phyloP scores from a whole-genome alignment of 2,888 invertebrate species.

The Ctena decussata region DNA sequence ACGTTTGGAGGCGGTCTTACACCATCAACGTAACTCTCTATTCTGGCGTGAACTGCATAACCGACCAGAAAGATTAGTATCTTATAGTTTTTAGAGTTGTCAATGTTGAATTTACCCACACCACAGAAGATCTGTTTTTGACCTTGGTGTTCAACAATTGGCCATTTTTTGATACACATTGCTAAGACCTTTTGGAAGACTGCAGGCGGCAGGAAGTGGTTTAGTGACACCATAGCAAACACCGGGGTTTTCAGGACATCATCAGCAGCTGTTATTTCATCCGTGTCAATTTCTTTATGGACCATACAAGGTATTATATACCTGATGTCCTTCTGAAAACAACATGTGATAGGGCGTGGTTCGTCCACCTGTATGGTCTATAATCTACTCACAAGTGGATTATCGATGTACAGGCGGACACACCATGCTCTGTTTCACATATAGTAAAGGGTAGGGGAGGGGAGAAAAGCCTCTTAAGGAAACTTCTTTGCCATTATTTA shows the following conservation, averaged over 20 bases:
- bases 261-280: not conserved
- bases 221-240: conserved; percentile 31
- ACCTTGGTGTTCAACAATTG: not conserved
- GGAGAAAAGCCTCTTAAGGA: no score
- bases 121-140: not conserved
- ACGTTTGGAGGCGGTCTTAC: not conserved
- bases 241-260: conserved; percentile 33
- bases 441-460: no score
- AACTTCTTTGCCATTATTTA: no score
- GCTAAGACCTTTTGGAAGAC: conserved; percentile 54
- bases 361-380: no score
- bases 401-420: no score
- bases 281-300: not conserved
- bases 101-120: not conserved
- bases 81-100: not conserved
- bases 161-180: conserved; percentile 44
- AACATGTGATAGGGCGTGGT: no score
- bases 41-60: not conserved
- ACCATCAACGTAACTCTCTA: not conserved
- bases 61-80: not conserved
- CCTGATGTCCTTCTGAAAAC: not conserved
- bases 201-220: conserved; percentile 52
- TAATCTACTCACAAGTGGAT: no score
- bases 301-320: not conserved
- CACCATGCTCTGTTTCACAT: no score